A percentile compares a stretch with the other conserved stretches of the same genome.
These are phyloP conservation scores for Catharus minimus DNA, from an alignment of 2,113 vertebrate genomes.

Conservation along the genomic window DNA sequence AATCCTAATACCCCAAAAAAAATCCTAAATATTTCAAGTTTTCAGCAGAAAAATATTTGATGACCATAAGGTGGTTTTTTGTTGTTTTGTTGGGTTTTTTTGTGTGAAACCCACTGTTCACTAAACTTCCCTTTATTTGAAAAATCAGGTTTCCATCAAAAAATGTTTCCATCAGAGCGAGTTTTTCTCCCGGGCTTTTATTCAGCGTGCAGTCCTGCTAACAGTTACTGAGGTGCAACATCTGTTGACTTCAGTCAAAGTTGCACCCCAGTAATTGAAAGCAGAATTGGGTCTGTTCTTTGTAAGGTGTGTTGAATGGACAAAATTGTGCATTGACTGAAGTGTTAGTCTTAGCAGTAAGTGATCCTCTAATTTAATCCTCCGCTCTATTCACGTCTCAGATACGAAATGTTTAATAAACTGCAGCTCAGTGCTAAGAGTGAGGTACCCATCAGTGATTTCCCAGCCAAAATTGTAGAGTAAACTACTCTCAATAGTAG, in stretches of 20 bases:
- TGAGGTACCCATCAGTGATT: background rate
- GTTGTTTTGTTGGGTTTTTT: rapidly evolving
- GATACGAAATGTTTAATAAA: slow-evolving; percentile 13
- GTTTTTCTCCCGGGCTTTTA: slow-evolving; percentile 21
- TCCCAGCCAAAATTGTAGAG: slow-evolving; percentile 29
- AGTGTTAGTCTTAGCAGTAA: slow-evolving; percentile 45
- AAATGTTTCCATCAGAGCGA: background rate
- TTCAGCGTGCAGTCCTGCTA: slow-evolving; percentile 5
- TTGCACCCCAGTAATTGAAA: slow-evolving; percentile 64
- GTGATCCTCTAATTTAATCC: slow-evolving; percentile 51
- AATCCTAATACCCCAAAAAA: background rate
- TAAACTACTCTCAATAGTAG: slow-evolving; percentile 26
- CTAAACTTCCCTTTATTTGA: background rate
- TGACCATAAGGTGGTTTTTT: background rate
- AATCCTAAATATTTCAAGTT: background rate
- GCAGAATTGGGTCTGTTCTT: slow-evolving; percentile 48
- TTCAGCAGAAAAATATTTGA: background rate
- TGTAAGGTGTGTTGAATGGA: slow-evolving; percentile 43
- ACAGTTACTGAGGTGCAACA: slow-evolving; percentile 51
- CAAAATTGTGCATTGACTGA: slow-evolving; percentile 16
- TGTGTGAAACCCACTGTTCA: background rate
- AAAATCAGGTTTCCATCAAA: slow-evolving; percentile 27
- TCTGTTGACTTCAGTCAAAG: slow-evolving; percentile 59
- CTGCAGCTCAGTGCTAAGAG: slow-evolving; percentile 22
- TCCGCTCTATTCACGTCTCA: background rate